Base-by-base conservation (phyloP, 2,888 invertebrate species). In the Ernsta delagoae region DNA sequence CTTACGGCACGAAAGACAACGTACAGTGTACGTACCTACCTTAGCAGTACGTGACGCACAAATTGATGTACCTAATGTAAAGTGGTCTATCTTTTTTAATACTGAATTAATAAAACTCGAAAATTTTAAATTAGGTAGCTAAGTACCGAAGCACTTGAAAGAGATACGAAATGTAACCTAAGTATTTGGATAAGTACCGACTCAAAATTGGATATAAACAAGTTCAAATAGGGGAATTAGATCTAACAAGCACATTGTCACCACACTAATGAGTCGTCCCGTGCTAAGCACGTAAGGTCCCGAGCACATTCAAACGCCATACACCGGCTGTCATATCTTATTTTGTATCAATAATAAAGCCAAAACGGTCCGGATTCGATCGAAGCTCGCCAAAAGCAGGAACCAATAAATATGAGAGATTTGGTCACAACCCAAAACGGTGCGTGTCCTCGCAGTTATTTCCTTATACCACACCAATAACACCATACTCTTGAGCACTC, bases 391-490 rank as follows among this genome's bases (percentile, higher is more conserved):
- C 85, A 83, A 85, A 87, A 85, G 75, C 80, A 84, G 86, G 82
- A 80, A 81, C 83, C 86, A 81, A 87, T 89, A 88, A 88, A 89
- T 86, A 86, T 83, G 82, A 83, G 80, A 84, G 84, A 84, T 88
- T 88, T 84, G 86, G 85, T 80, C 77, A 78, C 80, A 77, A 76
- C 78, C 84, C 82, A 80, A 85, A 84, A 81, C 78, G 77, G 83
- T 75, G 53, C 63, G 64, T 82, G 85, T 81, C 86, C 88, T 86
- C 85, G 83, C 73, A 74, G 79, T 79, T 86, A 84, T 89, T 90
- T 90, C 90, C 90, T 90, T 89, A 86, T 81, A 81, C 72, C 79
- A 75, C 71, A 74, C 77, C 79, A 81, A 81, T 82, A 81, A 80
- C 76, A 74, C 79, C 80, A 82, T 80, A 84, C 77, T 79, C 78